Evolutionary conservation across 2,888 invertebrate species (phyloP).

Genomic region (Micoletzkya japonica): DNA sequence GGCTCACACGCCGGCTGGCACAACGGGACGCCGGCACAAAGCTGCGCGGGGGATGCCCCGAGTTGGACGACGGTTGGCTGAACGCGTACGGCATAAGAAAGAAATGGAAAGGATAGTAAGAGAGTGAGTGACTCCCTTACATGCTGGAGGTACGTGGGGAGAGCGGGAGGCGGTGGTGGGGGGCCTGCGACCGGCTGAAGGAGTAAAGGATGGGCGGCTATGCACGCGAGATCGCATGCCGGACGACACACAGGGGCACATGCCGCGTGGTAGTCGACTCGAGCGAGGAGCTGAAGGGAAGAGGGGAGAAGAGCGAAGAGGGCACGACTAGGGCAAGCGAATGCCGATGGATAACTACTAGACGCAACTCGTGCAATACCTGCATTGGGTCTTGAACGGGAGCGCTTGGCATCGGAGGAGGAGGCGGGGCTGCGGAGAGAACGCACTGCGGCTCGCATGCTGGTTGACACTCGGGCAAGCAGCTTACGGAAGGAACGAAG

Average conservation of each 20-base stretch:
- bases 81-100: no score
- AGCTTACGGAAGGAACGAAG: constrained; percentile 18
- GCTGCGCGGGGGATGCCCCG: constrained; percentile 26
- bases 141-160: no score
- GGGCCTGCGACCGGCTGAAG: background rate
- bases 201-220: background rate
- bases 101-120: no score
- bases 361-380: no score
- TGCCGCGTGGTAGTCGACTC: constrained; percentile 7
- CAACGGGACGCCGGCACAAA: constrained; percentile 23
- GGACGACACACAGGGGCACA: background rate
- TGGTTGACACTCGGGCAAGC: constrained; percentile 26
- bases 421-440: constrained; percentile 10
- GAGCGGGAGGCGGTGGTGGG: no score
- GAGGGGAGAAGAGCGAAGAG: no score
- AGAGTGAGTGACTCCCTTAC: no score
- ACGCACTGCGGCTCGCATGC: constrained; percentile 27
- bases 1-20: constrained; percentile 17
- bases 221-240: background rate
- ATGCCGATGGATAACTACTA: no score
- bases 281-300: constrained; percentile 9
- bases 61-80: constrained; percentile 7
- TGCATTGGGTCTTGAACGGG: background rate
- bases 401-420: background rate
- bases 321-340: no score